phyloP scores from a whole-genome alignment of 2,113 vertebrate species.

The Hydropotes inermis region DNA sequence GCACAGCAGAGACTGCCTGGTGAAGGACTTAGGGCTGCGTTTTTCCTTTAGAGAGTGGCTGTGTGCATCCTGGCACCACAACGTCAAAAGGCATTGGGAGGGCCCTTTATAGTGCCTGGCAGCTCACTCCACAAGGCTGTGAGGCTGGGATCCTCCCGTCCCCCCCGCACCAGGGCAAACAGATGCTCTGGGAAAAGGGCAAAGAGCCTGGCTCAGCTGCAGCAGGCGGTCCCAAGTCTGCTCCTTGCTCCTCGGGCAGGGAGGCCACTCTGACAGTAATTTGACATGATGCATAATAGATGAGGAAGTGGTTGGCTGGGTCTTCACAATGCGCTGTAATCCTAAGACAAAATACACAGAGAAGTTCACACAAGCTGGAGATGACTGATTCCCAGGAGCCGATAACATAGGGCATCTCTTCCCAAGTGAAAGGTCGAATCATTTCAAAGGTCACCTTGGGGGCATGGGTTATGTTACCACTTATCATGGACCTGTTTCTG shows the following conservation, averaged over 20 bases:
- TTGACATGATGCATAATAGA: not conserved
- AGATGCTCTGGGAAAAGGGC: not conserved
- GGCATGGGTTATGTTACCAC: not conserved
- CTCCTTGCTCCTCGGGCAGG: not conserved
- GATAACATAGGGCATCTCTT: not conserved
- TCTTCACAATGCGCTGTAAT: not conserved
- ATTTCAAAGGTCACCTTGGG: not conserved
- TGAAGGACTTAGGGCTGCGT: not conserved
- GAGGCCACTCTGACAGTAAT: not conserved
- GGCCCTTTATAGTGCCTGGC: not conserved
- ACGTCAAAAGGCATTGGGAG: not conserved
- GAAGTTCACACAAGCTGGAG: not conserved
- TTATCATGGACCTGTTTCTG: not conserved
- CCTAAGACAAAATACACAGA: not conserved
- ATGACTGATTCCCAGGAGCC: not conserved
- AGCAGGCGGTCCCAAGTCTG: accelerated
- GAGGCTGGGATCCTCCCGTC: not conserved
- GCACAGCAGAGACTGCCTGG: not conserved
- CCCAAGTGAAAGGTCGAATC: not conserved
- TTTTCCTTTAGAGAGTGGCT: not conserved
- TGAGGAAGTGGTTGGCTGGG: not conserved
- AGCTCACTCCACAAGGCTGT: not conserved
- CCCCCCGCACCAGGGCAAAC: not conserved
- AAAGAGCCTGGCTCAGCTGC: not conserved
- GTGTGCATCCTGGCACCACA: not conserved